These are phyloP conservation scores for Cardiocondyla obscurior DNA, from an alignment of 1,140 invertebrate genomes.

Conservation along the genomic window DNA sequence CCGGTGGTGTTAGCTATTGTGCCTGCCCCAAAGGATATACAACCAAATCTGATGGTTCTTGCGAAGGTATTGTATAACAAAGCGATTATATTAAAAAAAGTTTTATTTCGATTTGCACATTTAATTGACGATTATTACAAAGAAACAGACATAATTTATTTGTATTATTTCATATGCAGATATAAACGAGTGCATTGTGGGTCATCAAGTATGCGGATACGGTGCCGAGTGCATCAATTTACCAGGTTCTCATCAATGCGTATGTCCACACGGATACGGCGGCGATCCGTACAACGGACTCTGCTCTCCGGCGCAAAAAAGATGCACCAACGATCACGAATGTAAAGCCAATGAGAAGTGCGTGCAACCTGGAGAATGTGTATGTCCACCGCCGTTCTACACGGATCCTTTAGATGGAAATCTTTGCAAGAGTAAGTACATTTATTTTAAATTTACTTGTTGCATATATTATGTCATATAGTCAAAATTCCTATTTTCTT, in stretches of 20 bases:
- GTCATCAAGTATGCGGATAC: conserved; percentile 91
- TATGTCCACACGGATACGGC: conserved; percentile 91
- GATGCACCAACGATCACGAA: conserved; percentile 91
- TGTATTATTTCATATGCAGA: conserved; percentile 83
- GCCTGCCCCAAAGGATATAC: conserved; percentile 93
- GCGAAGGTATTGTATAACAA: conserved; percentile 86
- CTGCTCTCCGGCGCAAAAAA: conserved; percentile 91
- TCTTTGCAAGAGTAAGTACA: conserved; percentile 90
- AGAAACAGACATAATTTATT: no score
- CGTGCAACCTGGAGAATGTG: conserved; percentile 94
- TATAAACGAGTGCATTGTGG: conserved; percentile 92
- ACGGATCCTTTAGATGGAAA: conserved; percentile 91
- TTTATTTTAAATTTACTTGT: neutral
- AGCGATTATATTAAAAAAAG: neutral
- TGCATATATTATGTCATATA: no score
- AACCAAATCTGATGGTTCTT: conserved; percentile 89
- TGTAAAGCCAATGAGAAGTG: conserved; percentile 95
- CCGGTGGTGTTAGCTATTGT: conserved; percentile 95
- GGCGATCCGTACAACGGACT: conserved; percentile 86
- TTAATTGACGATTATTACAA: neutral
- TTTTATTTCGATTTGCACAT: conserved; percentile 2
- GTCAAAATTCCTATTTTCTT: neutral
- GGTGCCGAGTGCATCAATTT: conserved; percentile 94
- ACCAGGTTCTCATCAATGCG: conserved; percentile 91
- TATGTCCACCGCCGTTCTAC: conserved; percentile 95